phyloP scores from a whole-genome alignment of 2,113 vertebrate species.

The Heliornis fulica region DNA sequence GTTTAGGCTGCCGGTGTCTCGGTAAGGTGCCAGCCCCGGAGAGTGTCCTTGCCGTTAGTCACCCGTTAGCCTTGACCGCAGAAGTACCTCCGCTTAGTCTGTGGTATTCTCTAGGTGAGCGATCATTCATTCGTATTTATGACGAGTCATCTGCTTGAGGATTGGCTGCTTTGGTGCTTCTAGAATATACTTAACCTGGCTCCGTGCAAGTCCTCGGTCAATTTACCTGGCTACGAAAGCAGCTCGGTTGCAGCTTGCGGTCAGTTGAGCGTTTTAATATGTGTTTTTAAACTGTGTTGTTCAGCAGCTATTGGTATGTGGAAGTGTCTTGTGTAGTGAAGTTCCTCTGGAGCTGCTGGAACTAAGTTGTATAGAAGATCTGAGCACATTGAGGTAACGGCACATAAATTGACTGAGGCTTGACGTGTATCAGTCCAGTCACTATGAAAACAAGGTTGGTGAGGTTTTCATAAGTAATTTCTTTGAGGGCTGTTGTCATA shows the following conservation, averaged over 20 bases:
- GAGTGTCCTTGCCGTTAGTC: not conserved
- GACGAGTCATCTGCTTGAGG: not conserved
- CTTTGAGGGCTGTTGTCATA: fast-evolving
- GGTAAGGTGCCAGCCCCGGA: fast-evolving
- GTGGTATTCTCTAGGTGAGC: not conserved
- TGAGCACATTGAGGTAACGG: fast-evolving
- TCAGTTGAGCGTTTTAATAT: not conserved
- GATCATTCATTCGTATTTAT: not conserved
- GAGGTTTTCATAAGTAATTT: not conserved
- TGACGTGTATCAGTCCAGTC: not conserved
- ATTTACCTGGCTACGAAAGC: not conserved
- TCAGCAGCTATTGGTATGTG: not conserved
- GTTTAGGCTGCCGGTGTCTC: fast-evolving
- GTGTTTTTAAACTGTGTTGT: not conserved
- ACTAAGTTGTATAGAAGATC: not conserved
- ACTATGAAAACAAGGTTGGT: not conserved
- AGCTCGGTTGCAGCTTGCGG: not conserved
- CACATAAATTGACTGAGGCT: not conserved
- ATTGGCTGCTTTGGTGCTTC: not conserved
- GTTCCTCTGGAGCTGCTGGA: not conserved
- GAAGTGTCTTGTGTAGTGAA: not conserved
- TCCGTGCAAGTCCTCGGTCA: not conserved
- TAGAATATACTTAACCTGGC: not conserved
- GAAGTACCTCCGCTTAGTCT: not conserved
- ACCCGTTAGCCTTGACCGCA: too few species aligned